These are phyloP conservation scores for Boloria euphrosyne DNA, from an alignment of 2,888 invertebrate species.

Conservation along the genomic window DNA sequence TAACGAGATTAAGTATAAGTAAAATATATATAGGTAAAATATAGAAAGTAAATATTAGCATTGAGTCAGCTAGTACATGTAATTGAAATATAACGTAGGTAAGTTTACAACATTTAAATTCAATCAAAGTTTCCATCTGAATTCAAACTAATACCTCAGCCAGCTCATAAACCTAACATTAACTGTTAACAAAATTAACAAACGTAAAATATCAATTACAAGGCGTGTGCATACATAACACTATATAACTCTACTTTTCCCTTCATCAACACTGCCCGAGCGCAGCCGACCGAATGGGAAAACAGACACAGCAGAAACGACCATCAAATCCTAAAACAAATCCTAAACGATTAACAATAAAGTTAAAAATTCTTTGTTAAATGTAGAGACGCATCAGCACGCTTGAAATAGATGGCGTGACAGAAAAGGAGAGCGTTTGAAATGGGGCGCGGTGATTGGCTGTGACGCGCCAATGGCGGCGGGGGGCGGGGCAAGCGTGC, in stretches of 20 bases:
- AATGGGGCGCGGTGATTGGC: slow-evolving; percentile 80
- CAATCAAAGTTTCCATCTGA: slow-evolving; percentile 25
- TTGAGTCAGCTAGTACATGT: not conserved
- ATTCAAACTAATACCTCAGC: slow-evolving; percentile 21
- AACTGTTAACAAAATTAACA: slow-evolving; percentile 54
- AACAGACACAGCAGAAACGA: slow-evolving; percentile 60
- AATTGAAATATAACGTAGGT: slow-evolving; percentile 1
- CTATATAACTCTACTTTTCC: slow-evolving; percentile 53
- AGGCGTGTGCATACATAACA: slow-evolving; percentile 47
- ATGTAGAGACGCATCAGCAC: slow-evolving; percentile 66
- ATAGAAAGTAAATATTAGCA: not conserved
- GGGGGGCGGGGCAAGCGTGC: slow-evolving; percentile 59
- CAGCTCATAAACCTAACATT: slow-evolving; percentile 38
- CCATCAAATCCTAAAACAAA: slow-evolving; percentile 33
- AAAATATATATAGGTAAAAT: too few species aligned
- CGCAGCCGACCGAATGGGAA: slow-evolving; percentile 77
- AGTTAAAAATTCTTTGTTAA: slow-evolving; percentile 44
- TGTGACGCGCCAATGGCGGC: slow-evolving; percentile 72
- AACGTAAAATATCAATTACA: slow-evolving; percentile 73
- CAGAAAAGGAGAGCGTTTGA: slow-evolving; percentile 77
- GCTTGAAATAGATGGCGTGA: slow-evolving; percentile 79
- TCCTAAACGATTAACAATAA: slow-evolving; percentile 34
- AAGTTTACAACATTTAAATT: not conserved
- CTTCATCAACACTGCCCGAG: slow-evolving; percentile 69
- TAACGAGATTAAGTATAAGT: too few species aligned